A percentile compares a stretch with the other conserved stretches of the same genome.
Conservation (phyloP, 2,113 vertebrate species). For the Chionodraco myersi region DNA sequence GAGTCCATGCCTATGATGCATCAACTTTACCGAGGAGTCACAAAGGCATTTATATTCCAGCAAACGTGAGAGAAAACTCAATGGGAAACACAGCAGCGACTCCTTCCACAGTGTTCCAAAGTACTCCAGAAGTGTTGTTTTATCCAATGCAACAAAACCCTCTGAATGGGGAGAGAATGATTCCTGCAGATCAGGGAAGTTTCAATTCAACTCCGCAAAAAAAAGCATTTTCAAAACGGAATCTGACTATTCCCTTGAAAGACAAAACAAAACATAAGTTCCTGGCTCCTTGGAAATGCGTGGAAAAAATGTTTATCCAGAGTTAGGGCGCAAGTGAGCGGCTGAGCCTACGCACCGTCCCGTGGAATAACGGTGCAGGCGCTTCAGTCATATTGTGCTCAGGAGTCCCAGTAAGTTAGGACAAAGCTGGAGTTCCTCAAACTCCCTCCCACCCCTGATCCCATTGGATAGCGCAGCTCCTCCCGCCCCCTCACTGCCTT, state of each 20-base stretch:
- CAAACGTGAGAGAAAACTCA: constrained; percentile 40
- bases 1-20: constrained; percentile 71
- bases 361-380: constrained; percentile 79
- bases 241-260: constrained; percentile 8
- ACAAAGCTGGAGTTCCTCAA: constrained; percentile 81
- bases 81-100: not conserved
- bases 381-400: constrained; percentile 79
- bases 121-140: constrained; percentile 36
- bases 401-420: constrained; percentile 77
- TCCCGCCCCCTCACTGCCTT: constrained; percentile 59
- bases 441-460: constrained; percentile 77
- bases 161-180: constrained; percentile 41
- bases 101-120: constrained; percentile 38
- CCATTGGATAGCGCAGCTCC: constrained; percentile 72
- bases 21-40: constrained; percentile 71
- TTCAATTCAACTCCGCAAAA: constrained; percentile 44
- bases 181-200: constrained; percentile 52
- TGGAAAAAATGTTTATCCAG: constrained; percentile 53
- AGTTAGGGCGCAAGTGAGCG: constrained; percentile 34
- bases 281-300: constrained; percentile 19
- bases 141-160: constrained; percentile 44
- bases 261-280: constrained; percentile 12
- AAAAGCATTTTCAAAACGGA: constrained; percentile 35
- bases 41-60: constrained; percentile 69
- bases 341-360: constrained; percentile 67